Conservation (phyloP, 2,113 vertebrate genomes). For the Pteronura brasiliensis region DNA sequence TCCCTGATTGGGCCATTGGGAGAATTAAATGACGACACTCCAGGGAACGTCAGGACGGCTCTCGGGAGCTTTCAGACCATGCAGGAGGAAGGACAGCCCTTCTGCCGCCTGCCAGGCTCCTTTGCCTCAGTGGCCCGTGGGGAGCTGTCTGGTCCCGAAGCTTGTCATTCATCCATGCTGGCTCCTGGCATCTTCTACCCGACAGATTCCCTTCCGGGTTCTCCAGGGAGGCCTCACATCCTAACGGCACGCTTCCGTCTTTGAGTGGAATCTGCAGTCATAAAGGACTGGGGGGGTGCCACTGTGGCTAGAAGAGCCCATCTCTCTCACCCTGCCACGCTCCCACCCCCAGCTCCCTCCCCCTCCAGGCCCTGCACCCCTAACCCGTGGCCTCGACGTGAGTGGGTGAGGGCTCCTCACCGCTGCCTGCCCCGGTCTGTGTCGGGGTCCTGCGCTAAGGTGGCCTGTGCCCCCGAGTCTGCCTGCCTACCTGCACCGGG, state of each 20-base stretch:
- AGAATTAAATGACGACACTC: background rate
- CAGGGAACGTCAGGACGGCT: background rate
- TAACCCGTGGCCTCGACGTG: rapidly evolving
- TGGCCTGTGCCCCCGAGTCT: too few species aligned
- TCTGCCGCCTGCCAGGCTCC: background rate
- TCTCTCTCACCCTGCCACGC: rapidly evolving
- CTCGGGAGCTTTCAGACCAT: background rate
- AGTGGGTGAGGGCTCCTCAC: background rate
- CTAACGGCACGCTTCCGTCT: rapidly evolving
- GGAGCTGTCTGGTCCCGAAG: background rate
- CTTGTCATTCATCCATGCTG: constrained; percentile 6
- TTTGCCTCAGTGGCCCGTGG: background rate
- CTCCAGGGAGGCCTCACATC: background rate
- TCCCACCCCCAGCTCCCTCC: background rate
- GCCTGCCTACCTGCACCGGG: rapidly evolving
- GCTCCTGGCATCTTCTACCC: background rate
- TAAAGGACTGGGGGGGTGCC: background rate
- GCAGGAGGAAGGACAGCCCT: background rate
- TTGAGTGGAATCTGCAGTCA: background rate
- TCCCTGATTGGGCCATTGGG: constrained; percentile 38
- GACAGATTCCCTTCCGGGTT: background rate
- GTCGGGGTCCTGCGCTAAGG: too few species aligned
- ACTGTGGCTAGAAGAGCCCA: background rate
- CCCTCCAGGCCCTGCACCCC: background rate
- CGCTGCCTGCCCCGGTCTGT: rapidly evolving